Evolutionary conservation across 2,113 vertebrate genomes (phyloP).

Genomic region (Tonatia bakeri): DNA sequence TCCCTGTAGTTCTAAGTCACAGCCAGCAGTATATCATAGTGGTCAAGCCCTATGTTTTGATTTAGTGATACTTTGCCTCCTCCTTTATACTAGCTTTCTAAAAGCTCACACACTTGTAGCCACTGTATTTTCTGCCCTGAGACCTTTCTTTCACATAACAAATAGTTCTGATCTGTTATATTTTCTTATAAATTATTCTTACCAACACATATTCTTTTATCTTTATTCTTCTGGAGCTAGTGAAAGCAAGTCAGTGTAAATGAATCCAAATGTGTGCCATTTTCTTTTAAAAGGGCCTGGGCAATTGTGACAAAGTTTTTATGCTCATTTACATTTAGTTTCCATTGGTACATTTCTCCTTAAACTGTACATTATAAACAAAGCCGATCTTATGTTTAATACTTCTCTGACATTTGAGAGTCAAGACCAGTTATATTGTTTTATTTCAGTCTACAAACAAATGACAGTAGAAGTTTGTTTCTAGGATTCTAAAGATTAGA

Average conservation of each 20-base stretch:
- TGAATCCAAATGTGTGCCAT: background rate
- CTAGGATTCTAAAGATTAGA: background rate
- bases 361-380: background rate
- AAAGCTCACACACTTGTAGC: background rate
- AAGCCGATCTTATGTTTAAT: background rate
- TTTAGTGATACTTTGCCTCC: background rate
- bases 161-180: background rate
- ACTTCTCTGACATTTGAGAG: background rate
- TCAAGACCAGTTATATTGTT: background rate
- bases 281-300: background rate
- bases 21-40: background rate
- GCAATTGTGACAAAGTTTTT: background rate
- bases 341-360: background rate
- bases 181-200: constrained; percentile 8
- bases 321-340: background rate
- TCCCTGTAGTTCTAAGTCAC: background rate
- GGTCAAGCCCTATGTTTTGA: background rate
- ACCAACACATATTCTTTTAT: background rate
- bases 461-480: background rate
- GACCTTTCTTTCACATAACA: background rate
- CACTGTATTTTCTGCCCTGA: background rate
- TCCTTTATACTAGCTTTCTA: background rate
- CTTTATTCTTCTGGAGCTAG: background rate
- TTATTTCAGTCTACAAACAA: background rate
- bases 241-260: background rate